These are phyloP conservation scores for Uropsilus gracilis DNA, from an alignment of 2,113 vertebrate species.

Conservation along the genomic window DNA sequence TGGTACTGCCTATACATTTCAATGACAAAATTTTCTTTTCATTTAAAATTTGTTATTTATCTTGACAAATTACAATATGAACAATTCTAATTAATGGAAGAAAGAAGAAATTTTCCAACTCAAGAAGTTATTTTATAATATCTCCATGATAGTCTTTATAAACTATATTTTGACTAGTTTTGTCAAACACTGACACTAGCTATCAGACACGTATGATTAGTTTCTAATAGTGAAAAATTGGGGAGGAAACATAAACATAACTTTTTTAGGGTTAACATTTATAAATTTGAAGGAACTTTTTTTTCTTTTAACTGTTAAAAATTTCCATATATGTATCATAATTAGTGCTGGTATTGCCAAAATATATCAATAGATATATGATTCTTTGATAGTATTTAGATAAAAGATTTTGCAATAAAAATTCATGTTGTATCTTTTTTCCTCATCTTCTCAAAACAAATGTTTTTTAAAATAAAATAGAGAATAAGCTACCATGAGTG, in stretches of 20 bases:
- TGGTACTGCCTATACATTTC: background rate
- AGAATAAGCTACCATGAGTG: background rate
- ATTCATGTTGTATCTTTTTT: background rate
- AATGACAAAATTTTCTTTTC: background rate
- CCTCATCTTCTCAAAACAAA: background rate
- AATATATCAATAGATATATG: too few species aligned
- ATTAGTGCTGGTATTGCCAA: too few species aligned
- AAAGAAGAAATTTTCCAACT: background rate
- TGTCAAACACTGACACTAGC: background rate
- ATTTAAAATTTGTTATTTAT: background rate
- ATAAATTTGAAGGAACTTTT: too few species aligned
- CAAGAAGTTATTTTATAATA: background rate
- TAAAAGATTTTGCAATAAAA: background rate
- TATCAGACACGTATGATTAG: background rate
- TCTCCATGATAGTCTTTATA: background rate
- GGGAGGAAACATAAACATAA: background rate
- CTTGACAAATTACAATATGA: background rate
- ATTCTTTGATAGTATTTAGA: background rate
- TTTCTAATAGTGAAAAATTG: background rate
- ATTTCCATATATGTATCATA: too few species aligned
- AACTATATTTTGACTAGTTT: background rate
- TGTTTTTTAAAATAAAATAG: too few species aligned
- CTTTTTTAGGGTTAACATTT: background rate
- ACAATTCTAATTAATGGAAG: background rate
- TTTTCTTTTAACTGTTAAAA: too few species aligned